Evolutionary conservation across 2,113 vertebrate species (phyloP), one percentile per base, ranked within the genome.

Genomic region (Actinemys pallida): DNA sequence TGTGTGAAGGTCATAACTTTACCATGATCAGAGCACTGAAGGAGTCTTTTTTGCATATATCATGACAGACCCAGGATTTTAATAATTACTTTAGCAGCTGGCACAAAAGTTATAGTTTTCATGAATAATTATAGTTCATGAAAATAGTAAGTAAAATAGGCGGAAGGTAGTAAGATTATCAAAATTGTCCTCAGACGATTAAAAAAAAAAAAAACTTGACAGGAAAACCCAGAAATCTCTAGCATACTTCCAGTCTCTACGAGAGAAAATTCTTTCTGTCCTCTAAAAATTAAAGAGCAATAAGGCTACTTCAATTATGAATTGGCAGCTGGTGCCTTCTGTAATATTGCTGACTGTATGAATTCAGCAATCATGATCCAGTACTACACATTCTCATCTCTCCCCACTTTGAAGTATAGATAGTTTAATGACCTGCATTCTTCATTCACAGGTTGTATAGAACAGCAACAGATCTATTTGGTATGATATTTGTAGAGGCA

Each of bases 371-470:
- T n/a, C 45, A 84, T 22, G 9, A 12, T 5, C 2, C 22, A 75
- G 62, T 3, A 92, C 20, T 72, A 9, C 2, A 59, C 17, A 9
- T 0, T 0, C 42, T 25, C 20, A 2, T 50, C 81, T 86, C 39
- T 89, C 50, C 20, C 35, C 78, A 25, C 0, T 0, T 47, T 24
- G 81, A 52, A 82, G 53, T 91, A 90, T 1, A 25, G 5, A 8
- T 50, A 45, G 25, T 87, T 81, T 90, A 47, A 80, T 91, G 39
- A 88, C 3, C 35, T 89, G 35, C 89, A 79, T 82, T 86, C 5
- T 8, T 65, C n/a, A 72, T 87, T 91, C 54, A 89, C 2, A 92
- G 12, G 3, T 72, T 89, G 35, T 6, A 56, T 5, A 10, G 42
- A 45, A 88, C 3, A 78, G 59, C 35, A 65, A 94, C 4, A 83